Evolutionary conservation across 2,113 vertebrate species (phyloP).

Genomic region (Emberiza fucata): DNA sequence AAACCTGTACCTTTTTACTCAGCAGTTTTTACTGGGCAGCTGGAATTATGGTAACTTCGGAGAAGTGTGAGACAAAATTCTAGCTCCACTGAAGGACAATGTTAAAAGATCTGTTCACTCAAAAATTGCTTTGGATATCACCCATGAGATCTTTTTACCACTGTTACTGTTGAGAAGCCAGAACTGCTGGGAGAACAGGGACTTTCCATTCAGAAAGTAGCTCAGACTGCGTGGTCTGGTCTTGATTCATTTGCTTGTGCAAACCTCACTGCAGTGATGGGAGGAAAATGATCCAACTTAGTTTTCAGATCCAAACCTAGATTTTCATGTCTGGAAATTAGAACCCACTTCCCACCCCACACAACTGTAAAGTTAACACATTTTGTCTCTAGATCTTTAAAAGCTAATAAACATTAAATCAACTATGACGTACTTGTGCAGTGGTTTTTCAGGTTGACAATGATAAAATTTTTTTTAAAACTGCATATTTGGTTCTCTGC

Average conservation of each 20-base stretch:
- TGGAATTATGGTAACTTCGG: background rate
- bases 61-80: background rate
- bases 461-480: background rate
- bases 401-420: background rate
- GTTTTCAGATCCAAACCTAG: background rate
- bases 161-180: slow-evolving; percentile 1
- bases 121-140: background rate
- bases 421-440: background rate
- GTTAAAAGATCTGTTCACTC: background rate
- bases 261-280: background rate
- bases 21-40: background rate
- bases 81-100: background rate
- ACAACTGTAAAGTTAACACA: background rate
- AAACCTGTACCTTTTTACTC: background rate
- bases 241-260: background rate
- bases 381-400: background rate
- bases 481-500: background rate
- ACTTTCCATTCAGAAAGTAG: background rate
- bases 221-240: background rate
- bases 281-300: background rate
- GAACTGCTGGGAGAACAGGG: background rate
- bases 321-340: background rate
- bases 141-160: background rate
- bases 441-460: background rate
- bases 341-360: background rate